phyloP scores from a whole-genome alignment of 2,888 invertebrate species.

The Euspilapteryx auroguttella region DNA sequence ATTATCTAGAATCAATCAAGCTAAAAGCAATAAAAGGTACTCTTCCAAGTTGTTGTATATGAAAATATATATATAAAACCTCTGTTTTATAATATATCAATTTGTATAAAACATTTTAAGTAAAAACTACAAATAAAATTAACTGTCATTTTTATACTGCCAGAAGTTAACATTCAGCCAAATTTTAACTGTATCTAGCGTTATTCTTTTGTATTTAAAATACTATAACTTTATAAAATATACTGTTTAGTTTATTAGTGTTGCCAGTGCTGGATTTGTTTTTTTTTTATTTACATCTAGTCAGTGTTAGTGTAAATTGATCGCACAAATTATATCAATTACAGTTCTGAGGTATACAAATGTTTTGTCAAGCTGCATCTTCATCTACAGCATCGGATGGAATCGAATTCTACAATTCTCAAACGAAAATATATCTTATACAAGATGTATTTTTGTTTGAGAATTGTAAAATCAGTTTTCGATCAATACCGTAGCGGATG shows the following conservation, averaged over 20 bases:
- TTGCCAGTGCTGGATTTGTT: constrained; percentile 14
- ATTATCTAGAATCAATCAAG: not conserved
- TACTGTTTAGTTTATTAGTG: constrained; percentile 3
- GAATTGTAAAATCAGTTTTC: no score
- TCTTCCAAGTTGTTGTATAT: not conserved
- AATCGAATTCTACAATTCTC: no score
- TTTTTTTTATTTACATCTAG: constrained; percentile 22
- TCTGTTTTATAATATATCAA: not conserved
- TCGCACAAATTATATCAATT: no score
- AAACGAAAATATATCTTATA: no score
- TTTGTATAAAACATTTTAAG: not conserved
- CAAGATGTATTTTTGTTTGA: no score
- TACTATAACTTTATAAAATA: constrained; percentile 3
- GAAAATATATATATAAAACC: not conserved
- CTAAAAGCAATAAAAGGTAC: not conserved
- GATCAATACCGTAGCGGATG: no score
- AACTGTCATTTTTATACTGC: no score
- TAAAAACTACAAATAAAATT: not conserved
- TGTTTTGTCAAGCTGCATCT: no score
- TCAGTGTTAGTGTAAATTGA: constrained; percentile 16
- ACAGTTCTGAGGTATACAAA: no score
- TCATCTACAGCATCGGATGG: no score
- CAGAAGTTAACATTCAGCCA: no score
- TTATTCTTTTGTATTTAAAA: constrained; percentile 1
- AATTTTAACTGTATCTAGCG: no score